Conservation (phyloP, 2,113 vertebrate genomes). For the Mobula birostris region DNA sequence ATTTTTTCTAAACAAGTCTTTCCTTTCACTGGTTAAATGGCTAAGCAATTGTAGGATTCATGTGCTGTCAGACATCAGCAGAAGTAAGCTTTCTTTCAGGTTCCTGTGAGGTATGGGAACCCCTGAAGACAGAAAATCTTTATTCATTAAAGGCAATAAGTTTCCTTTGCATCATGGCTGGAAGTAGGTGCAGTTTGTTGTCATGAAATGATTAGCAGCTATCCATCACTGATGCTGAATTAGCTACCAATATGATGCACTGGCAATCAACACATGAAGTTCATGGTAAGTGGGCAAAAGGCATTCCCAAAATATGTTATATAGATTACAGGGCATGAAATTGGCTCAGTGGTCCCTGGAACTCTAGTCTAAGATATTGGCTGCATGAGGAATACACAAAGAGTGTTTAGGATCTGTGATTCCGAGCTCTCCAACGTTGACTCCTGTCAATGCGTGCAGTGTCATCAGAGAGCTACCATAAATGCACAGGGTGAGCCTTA, state of each 20-base stretch:
- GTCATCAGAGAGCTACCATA: background rate
- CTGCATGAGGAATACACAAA: no score
- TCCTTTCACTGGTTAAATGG: background rate
- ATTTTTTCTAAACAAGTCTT: background rate
- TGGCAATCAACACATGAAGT: background rate
- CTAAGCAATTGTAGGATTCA: background rate
- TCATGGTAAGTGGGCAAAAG: background rate
- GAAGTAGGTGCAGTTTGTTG: background rate
- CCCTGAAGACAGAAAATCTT: background rate
- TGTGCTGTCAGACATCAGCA: background rate
- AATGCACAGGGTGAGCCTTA: background rate
- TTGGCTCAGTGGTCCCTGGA: background rate
- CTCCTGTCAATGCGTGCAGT: background rate
- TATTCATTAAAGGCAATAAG: background rate
- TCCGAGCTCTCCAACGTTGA: background rate
- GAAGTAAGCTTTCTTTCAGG: background rate
- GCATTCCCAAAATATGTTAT: background rate
- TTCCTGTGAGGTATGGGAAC: background rate
- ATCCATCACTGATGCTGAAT: background rate
- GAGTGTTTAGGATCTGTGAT: no score
- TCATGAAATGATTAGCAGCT: background rate
- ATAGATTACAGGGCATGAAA: background rate
- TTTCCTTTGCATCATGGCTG: background rate
- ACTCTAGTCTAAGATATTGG: background rate
- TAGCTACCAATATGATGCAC: background rate